Base-by-base conservation (phyloP, 2,797 vertebrate species). In the Oreochromis grahami region DNA sequence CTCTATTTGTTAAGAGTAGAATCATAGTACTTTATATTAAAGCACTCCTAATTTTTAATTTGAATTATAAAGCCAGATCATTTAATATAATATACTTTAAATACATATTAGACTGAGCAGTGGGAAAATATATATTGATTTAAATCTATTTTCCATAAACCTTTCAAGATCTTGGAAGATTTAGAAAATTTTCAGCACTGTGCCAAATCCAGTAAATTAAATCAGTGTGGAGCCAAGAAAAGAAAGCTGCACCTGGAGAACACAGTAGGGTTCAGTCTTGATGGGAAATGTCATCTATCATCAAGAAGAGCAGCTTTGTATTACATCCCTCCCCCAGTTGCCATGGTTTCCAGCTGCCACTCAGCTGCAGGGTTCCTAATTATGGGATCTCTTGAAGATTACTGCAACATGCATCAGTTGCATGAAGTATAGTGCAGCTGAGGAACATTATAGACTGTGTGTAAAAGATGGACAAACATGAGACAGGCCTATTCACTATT, bases 311-410 rank as follows among this genome's bases (percentile, higher is more conserved):
- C 83, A 36, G 78, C 80, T 89, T 76, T 76, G 53, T 11, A 55
- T 76, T 68, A 56, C 60, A 74, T 24, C 63, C 79, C 60, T 85
- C 53, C 76, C 51, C 50, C 56, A 1, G 88, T 95, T 94, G 87
- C 93, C 78, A 92, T 94, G 92, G 94, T 94, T 93, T 92, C 91
- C 84, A 87, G 85, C 84, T 93, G 91, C 87, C 89, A 85, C 87
- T 92, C 91, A 95, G 89, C 93, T 92, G 89, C 92, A 78, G 88
- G 60, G 76, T 51, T 89, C 87, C 87, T 82, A 89, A 94, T 93
- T 88, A 91, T 32, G 78, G 77, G 79, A 79, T 81, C 45, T 52
- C 65, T 78, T 48, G 51, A 84, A 60, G 45, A 85, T 83, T 63
- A 83, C 65, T 21, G 68, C 45, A 45, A 7, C 36, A 53, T 78